Evolutionary conservation across 2,888 invertebrate genomes (phyloP).

Genomic region (Fissipunctia ypsillon): DNA sequence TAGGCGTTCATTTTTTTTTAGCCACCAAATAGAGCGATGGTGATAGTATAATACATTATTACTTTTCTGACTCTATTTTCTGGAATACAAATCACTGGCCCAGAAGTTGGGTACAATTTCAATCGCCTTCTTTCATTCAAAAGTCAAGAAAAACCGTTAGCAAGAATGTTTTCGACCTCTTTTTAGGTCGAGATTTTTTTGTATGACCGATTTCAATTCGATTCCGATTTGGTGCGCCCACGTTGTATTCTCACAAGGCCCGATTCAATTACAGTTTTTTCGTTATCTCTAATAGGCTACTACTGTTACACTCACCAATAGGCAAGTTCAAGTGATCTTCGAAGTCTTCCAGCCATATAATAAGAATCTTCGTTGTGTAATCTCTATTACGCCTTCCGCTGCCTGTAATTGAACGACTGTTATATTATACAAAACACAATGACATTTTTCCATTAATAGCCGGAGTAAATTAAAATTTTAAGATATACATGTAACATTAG

Average conservation of each 20-base stretch:
- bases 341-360: slow-evolving; percentile 98
- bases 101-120: background rate
- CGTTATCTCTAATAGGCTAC: background rate
- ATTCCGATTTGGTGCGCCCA: background rate
- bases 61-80: background rate
- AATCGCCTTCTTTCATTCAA: background rate
- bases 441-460: background rate
- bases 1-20: background rate
- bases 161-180: background rate
- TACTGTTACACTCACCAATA: slow-evolving; percentile 90
- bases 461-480: too few relatives aligned
- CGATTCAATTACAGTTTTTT: background rate
- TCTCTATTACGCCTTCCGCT: slow-evolving; percentile 89
- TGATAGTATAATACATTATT: background rate
- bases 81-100: background rate
- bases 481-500: too few relatives aligned
- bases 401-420: slow-evolving; percentile 68
- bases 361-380: slow-evolving; percentile 94
- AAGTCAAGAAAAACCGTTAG: background rate
- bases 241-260: background rate
- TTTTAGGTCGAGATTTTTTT: background rate
- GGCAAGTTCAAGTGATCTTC: slow-evolving; percentile 98
- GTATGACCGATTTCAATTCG: background rate
- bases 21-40: background rate
- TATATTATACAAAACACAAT: background rate